Conservation (phyloP, 2,888 invertebrate genomes). For the Chromoteleia sp. region DNA sequence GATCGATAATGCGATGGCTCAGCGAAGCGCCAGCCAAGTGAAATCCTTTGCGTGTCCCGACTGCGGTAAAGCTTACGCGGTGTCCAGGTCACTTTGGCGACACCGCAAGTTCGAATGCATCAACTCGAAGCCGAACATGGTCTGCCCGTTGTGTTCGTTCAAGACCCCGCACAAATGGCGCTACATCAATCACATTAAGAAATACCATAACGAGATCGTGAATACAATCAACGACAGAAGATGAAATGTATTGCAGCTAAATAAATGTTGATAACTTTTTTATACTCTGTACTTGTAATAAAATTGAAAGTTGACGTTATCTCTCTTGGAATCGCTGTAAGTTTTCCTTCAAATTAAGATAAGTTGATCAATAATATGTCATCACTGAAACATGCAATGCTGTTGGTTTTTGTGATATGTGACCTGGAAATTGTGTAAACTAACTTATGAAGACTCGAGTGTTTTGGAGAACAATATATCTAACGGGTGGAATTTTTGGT, state of each 20-base stretch:
- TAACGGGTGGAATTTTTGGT: constrained; percentile 46
- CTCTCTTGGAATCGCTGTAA: constrained; percentile 36
- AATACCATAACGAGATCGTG: constrained; percentile 45
- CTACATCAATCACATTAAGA: constrained; percentile 58
- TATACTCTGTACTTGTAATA: constrained; percentile 48
- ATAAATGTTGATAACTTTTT: constrained; percentile 31
- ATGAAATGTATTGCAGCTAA: constrained; percentile 53
- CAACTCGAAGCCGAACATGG: constrained; percentile 78
- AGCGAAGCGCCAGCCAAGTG: constrained; percentile 17
- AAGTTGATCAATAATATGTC: constrained; percentile 22
- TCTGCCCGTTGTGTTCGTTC: constrained; percentile 79
- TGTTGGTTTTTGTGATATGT: constrained; percentile 59
- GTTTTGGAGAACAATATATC: constrained; percentile 6
- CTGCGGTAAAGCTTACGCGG: constrained; percentile 81
- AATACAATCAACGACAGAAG: not conserved
- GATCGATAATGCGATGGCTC: constrained; percentile 23
- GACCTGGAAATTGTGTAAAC: constrained; percentile 64
- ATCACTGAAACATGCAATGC: constrained; percentile 52
- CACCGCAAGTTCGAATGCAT: constrained; percentile 82
- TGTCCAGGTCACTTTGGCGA: constrained; percentile 80
- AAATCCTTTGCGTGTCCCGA: constrained; percentile 75
- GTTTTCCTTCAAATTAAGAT: constrained; percentile 22
- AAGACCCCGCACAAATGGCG: constrained; percentile 76
- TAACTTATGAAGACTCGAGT: constrained; percentile 44
- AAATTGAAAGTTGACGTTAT: constrained; percentile 24